These are phyloP conservation scores for Corbicula japonica DNA, from an alignment of 2,888 invertebrate species.

Conservation along the genomic window DNA sequence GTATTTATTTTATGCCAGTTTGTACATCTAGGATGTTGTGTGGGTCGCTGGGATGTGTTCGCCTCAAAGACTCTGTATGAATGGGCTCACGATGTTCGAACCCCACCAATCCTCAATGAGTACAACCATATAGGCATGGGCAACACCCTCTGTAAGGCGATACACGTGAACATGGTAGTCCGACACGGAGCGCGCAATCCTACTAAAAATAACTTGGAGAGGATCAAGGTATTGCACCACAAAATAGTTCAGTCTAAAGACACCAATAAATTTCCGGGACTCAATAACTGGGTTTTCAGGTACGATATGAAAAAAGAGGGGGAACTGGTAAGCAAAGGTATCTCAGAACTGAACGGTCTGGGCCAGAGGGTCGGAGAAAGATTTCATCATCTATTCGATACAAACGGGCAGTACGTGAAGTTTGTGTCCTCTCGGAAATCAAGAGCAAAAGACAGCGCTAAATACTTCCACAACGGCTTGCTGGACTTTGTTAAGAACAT, in stretches of 20 bases:
- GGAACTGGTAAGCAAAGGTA: conserved; percentile 42
- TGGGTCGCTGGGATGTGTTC: conserved; percentile 49
- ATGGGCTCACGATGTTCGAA: conserved; percentile 39
- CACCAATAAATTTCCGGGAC: conserved; percentile 8
- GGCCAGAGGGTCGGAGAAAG: conserved; percentile 37
- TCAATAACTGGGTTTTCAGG: conserved; percentile 42
- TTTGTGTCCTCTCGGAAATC: conserved; percentile 47
- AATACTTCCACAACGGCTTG: conserved; percentile 50
- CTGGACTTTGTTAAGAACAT: background rate
- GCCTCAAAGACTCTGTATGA: conserved; percentile 52
- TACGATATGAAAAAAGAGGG: conserved; percentile 34
- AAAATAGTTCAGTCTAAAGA: conserved; percentile 27
- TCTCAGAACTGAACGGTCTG: conserved; percentile 36
- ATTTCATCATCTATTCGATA: conserved; percentile 36
- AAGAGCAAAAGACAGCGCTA: conserved; percentile 49
- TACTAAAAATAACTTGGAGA: conserved; percentile 30
- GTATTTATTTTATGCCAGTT: too few relatives aligned
- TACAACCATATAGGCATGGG: background rate
- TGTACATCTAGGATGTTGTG: too few relatives aligned
- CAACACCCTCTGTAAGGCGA: conserved; percentile 31
- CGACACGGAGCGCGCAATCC: conserved; percentile 59
- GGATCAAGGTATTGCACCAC: conserved; percentile 40
- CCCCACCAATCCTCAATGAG: background rate
- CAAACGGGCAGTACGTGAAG: conserved; percentile 22
- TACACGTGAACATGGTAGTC: conserved; percentile 47